Evolutionary conservation across 2,113 vertebrate species (phyloP).

Genomic region (Vulpes ferrilata): DNA sequence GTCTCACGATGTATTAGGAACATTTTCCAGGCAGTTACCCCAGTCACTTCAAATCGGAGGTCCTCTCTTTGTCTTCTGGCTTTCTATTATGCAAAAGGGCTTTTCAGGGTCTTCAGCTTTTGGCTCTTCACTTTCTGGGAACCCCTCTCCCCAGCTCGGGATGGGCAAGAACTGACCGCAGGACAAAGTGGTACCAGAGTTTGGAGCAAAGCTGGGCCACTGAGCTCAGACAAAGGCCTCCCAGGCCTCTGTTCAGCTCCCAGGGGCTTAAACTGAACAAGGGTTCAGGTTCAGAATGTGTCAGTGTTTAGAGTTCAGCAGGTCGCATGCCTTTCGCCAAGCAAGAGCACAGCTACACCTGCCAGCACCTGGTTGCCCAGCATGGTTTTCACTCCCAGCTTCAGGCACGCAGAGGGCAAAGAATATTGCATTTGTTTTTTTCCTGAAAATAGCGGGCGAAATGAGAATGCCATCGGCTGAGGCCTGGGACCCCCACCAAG

Average conservation of each 20-base stretch:
- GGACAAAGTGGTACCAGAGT: not conserved
- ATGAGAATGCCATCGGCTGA: constrained; percentile 1
- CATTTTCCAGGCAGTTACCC: constrained; percentile 67
- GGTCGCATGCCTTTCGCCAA: not conserved
- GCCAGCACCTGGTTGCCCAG: constrained; percentile 18
- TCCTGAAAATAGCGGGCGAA: constrained; percentile 26
- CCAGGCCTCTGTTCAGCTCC: not conserved
- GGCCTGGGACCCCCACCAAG: not conserved
- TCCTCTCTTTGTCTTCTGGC: constrained; percentile 62
- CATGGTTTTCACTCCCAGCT: not conserved
- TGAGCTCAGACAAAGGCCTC: not conserved
- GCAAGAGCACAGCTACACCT: not conserved
- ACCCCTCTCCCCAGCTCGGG: not conserved
- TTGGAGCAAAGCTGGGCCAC: not conserved
- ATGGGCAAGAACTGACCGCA: not conserved
- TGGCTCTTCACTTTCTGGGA: not conserved
- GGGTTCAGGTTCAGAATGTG: not conserved
- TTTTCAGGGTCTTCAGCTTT: not conserved
- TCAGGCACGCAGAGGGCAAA: not conserved
- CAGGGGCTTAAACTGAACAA: not conserved
- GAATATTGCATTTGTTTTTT: not conserved
- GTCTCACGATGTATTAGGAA: constrained; percentile 44
- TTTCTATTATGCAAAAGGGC: not conserved
- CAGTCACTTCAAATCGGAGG: constrained; percentile 42
- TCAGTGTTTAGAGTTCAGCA: not conserved